A percentile compares a stretch with the other conserved stretches of the same genome.
phyloP scores from a whole-genome alignment of 2,888 invertebrate genomes.

The Erebia aethiops region DNA sequence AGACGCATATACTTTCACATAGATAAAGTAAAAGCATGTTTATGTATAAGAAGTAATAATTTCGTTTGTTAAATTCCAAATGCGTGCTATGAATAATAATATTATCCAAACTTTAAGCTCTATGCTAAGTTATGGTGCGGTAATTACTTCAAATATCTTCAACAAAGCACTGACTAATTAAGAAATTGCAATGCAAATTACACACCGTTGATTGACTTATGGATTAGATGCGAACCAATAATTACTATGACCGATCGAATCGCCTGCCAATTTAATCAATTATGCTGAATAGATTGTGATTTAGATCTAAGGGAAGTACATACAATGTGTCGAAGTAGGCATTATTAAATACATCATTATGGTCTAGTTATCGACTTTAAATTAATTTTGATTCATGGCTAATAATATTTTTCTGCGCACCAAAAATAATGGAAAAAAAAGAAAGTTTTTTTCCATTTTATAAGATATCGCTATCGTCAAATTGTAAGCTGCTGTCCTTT shows the following conservation, averaged over 20 bases:
- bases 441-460: too few relatives aligned
- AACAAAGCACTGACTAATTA: conserved; percentile 9
- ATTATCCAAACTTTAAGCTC: background rate
- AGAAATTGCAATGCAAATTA: conserved; percentile 30
- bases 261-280: conserved; percentile 56
- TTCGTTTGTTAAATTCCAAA: too few relatives aligned
- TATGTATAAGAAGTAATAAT: too few relatives aligned
- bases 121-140: background rate
- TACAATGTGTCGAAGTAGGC: background rate
- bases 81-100: too few relatives aligned
- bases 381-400: background rate
- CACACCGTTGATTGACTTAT: conserved; percentile 40
- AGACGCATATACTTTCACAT: too few relatives aligned
- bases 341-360: too few relatives aligned
- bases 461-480: too few relatives aligned
- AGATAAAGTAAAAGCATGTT: too few relatives aligned
- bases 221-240: conserved; percentile 55
- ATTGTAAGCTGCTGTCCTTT: too few relatives aligned
- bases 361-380: background rate
- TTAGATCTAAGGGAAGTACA: conserved; percentile 23
- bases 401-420: background rate
- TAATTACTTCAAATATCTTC: conserved; percentile 9
- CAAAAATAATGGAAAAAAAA: too few relatives aligned
- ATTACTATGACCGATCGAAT: conserved; percentile 52
- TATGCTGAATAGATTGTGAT: conserved; percentile 45